Evolutionary conservation across 2,888 invertebrate genomes (phyloP), one percentile per base, ranked within the genome.

Genomic region (Tenthredo mesomela): DNA sequence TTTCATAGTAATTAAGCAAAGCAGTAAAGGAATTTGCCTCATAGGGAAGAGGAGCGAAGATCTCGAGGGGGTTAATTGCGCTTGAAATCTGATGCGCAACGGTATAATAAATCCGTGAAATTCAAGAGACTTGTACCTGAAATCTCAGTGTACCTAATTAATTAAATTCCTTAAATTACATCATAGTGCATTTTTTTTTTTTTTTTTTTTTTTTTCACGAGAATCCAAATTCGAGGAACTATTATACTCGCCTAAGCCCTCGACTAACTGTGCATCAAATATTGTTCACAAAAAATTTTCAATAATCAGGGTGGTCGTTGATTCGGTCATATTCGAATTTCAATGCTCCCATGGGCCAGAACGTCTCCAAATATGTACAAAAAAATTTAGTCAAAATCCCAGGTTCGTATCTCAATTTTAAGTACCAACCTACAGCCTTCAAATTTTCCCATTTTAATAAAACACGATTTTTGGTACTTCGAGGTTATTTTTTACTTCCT

Each of bases 101-200:
- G 54, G n/a, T n/a, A n/a, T 54, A n/a, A n/a, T 54, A 54, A 54
- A n/a, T 54, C n/a, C n/a, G 61, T 61, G 61, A 61, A 61, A 61
- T 61, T 12, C 21, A 4, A 61, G 25, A 61, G 12, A 61, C 6
- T 2, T 61, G 2, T 21, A 54, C 54, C n/a, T 7, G 61, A 61
- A 61, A 25, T 61, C 21, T 61, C 21, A 12, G 25, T 10, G 25
- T 25, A 33, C 1, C 29, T 33, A 61, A 61, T 61, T 61, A 61
- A 61, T 61, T 10, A 25, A 61, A 25, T 61, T 61, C 21, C 6
- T 4, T 21, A 12, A 61, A 61, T 25, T 25, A 25, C 21, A 25
- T 12, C 15, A 10, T 12, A 12, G 25, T 25, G 9, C 10, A 61
- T 1, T 61, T 61, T 61, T 61, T 61, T n/a, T n/a, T n/a, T n/a